phyloP scores from a whole-genome alignment of 2,113 vertebrate genomes.

The Leiothrix lutea region DNA sequence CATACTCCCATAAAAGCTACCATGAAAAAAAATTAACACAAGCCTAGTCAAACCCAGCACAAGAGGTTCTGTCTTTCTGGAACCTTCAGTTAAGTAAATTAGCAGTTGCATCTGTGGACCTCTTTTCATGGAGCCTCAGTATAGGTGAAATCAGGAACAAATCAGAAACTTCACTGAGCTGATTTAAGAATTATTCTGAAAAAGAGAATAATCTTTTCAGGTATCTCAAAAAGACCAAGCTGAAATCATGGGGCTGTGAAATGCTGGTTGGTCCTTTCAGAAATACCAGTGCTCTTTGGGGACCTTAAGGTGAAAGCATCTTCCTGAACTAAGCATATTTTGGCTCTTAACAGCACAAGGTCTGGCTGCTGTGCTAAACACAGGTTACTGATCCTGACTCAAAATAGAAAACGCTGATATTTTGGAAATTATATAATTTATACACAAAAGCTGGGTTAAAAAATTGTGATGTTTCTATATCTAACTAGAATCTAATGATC shows the following conservation, averaged over 20 bases:
- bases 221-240: not conserved
- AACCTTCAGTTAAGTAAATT: not conserved
- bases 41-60: not conserved
- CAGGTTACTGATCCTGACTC: conserved; percentile 47
- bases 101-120: not conserved
- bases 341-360: not conserved
- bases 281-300: not conserved
- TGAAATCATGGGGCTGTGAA: not conserved
- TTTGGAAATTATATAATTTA: conserved; percentile 65
- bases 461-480: conserved; percentile 26
- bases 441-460: conserved; percentile 35
- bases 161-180: not conserved
- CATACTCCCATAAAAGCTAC: not conserved
- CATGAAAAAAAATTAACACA: not conserved
- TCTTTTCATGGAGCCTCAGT: not conserved
- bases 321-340: not conserved
- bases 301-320: not conserved
- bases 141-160: not conserved
- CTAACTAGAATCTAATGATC: conserved; percentile 55
- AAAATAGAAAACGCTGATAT: conserved; percentile 60
- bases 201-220: not conserved
- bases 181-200: not conserved
- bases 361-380: conserved; percentile 57
- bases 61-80: not conserved
- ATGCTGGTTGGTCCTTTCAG: not conserved